Evolutionary conservation across 2,113 vertebrate species (phyloP), one percentile per base, ranked within the genome.

Genomic region (Perccottus glenii): DNA sequence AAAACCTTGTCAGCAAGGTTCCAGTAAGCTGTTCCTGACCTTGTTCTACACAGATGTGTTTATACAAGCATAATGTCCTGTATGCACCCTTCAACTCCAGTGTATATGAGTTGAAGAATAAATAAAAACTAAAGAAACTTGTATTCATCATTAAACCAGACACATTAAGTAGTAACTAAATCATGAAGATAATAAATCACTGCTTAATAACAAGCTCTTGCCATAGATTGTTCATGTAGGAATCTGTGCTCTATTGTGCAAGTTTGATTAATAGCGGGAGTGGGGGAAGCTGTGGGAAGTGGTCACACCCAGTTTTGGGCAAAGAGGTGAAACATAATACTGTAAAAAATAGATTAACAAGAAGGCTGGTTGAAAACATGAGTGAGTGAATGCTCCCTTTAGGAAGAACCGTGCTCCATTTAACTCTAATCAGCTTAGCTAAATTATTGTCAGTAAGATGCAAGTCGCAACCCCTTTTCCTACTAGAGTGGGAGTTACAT

Each of bases 211-310:
- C 67, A 44, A 75, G 66, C 79, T 77, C 35, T 53, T 5, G 3
- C 9, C 56, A 7, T 32, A 10, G 44, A 70, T 53, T 78, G 77
- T 80, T 57, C 62, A 47, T 59, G 70, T 57, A 78, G 85, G 81
- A 83, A 86, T 64, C 74, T 66, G 58, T 65, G 85, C 11, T 38
- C 77, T 60, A 86, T 82, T 88, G 88, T 85, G 48, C 32, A 42
- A 64, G 59, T 64, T 52, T 65, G 33, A 88, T 78, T 71, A 78
- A 82, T 61, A 44, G 44, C 11, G 36, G 52, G 61, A 68, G 73
- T 63, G 63, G 70, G 81, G 64, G 58, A 70, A 80, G 84, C 48
- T 16, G 16, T 36, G 70, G 86, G 85, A 82, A 86, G 67, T 5
- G 44, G 59, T 79, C 70, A 61, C 70, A 62, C 80, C 78, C 83